Evolutionary conservation across 2,113 vertebrate species (phyloP), one percentile per base, ranked within the genome.

Genomic region (Saguinus imperator): DNA sequence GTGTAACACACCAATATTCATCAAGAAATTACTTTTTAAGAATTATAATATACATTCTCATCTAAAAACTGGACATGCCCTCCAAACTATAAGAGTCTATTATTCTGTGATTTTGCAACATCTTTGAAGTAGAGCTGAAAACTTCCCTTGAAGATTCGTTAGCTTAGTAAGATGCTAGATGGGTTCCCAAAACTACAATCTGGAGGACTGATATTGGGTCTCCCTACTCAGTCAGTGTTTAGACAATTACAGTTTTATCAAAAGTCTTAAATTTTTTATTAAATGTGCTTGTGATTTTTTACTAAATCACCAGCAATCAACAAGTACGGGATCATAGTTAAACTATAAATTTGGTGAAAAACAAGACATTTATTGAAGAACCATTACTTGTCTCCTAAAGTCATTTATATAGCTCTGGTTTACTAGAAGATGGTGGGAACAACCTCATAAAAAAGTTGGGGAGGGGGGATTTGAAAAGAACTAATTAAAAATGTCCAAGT

Each of bases 401-500:
- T 93, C 76, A 81, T 96, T 91, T 21, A 3, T 73, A 95, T 57
- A 58, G 48, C 5, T 85, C 72, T 87, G 45, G 57, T 50, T 64
- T 70, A 14, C 21, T 32, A 81, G 40, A 87, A 89, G 57, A 87
- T 58, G 77, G 57, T 96, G 89, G 95, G 91, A 96, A 97, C 91
- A 20, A 72, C 17, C 84, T 97, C 89, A 91, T 93, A 50, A 97
- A 97, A 93, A 57, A 29, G 43, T 55, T 18, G 45, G 35, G 25
- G 32, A 57, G 37, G 52, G 55, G 52, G 57, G 13, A 16, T 32
- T 87, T 95, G 72, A 85, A 96, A 97, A 90, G 21, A 76, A 84
- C 70, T 81, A 89, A 96, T 82, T 85, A 77, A 96, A 97, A 97
- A 94, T 94, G 48, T 87, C 76, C 94, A 93, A 85, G 18, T 77